Evolutionary conservation across 2,797 vertebrate species (phyloP), one percentile per base, ranked within the genome.

Genomic region (Enteromius treurensis): DNA sequence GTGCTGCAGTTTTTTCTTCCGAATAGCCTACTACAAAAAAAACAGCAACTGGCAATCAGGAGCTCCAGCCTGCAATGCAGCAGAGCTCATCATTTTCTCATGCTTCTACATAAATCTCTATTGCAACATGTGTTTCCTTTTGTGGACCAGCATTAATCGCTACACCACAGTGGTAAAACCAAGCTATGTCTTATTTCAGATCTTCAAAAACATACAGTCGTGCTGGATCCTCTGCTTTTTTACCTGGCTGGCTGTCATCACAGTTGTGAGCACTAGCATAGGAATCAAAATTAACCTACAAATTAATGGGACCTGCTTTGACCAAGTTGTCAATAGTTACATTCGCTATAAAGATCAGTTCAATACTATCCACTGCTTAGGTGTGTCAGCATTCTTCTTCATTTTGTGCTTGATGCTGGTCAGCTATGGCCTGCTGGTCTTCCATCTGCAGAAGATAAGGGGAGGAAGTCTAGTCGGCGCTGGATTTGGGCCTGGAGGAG

Each of bases 111-210:
- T 88, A 40, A 89, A 87, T 76, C 58, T 90, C 51, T 87, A 86
- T 15, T 87, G 85, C 29, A 89, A 88, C 47, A 88, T 89, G 82
- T 77, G 73, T 45, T 90, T 89, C 29, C 78, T 89, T 34, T 58
- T 89, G 70, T 88, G 86, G 86, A 87, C 62, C 29, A 85, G 88
- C 81, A 86, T 90, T 55, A 90, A 85, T 68, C 83, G 87, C 37
- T 90, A 86, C 5, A 84, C 70, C 26, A 88, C 84, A 7, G 87
- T 88, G 60, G 81, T 86, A 34, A 82, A 69, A 64, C 88, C 83
- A 10, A 32, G 13, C n/a, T 40, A 75, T 1, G 19, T 15, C 1
- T 10, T 88, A 7, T 37, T 88, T 32, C 34, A 45, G 11, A 23
- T 79, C 17, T 88, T 87, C 70, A 86, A 77, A 60, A 62, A 3